Base-by-base conservation (phyloP, 2,888 invertebrate species). In the Drosophila leonis region DNA sequence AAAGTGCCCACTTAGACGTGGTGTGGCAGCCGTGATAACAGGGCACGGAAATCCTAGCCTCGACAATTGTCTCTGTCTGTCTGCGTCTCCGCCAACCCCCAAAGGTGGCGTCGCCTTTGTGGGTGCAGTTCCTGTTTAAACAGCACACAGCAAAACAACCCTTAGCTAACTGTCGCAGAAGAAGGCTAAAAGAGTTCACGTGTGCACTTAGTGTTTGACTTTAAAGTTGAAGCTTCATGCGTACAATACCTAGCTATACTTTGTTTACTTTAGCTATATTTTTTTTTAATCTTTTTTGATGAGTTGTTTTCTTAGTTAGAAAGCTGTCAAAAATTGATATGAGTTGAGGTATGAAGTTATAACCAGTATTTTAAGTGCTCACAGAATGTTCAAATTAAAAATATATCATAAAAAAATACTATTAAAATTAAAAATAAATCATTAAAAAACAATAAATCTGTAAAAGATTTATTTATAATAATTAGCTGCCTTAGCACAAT, bases 111-210 rank as follows among this genome's bases (percentile, higher is more conserved):
- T 59, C 60, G 66, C 42, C 31, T 71, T 67, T 71, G 73, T 86
- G 86, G 86, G 86, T 83, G 86, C 88, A 83, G 87, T 68, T 75
- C 64, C 68, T 78, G 69, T 73, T 51, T 68, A 72, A 81, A 72
- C 48, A 48, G 29, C 48, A 24, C 44, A 44, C n/a, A 15, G 13
- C 44, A 56, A 83, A 88, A 63, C 84, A 86, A 86, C 85, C 84
- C 84, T 81, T 88, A 78, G 55, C 42, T 12, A 29, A 20, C 49
- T 15, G 46, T 27, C 42, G 54, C 18, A 6, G n/a, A 31, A 64
- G 54, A 18, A 42, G 70, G 75, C 75, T 66, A 79, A 33, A 64
- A 62, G 69, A 84, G 88, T 82, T 87, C 85, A 80, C 80, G 82
- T 72, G 82, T 72, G 85, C 84, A 84, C 80, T 72, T 77, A 70